Evolutionary conservation across 2,888 invertebrate genomes (phyloP).

Genomic region (Latrodectus hesperus): DNA sequence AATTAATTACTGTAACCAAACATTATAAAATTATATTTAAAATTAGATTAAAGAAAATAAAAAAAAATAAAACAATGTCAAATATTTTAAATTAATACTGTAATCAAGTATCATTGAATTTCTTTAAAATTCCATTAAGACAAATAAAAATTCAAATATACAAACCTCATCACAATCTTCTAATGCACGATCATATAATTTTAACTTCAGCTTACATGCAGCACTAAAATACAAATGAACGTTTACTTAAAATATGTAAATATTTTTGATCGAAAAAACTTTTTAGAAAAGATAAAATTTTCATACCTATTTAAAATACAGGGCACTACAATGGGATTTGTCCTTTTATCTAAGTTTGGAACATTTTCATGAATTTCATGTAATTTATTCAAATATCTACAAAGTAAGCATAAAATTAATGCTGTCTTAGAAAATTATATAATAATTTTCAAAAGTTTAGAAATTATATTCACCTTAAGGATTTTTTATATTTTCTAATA

Average conservation of each 20-base stretch:
- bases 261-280: background rate
- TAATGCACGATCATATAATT: constrained; percentile 80
- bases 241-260: background rate
- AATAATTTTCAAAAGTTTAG: background rate
- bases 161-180: constrained; percentile 82
- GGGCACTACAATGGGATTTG: constrained; percentile 76
- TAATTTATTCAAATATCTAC: constrained; percentile 77
- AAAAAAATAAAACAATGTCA: too few relatives aligned
- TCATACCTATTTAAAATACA: constrained; percentile 79
- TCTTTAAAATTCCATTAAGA: background rate
- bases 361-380: constrained; percentile 71
- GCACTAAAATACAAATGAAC: constrained; percentile 75
- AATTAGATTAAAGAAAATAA: too few relatives aligned
- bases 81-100: too few relatives aligned
- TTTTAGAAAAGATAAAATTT: background rate
- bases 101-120: too few relatives aligned
- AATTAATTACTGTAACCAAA: too few relatives aligned
- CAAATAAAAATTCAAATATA: background rate
- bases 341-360: constrained; percentile 73
- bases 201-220: constrained; percentile 82
- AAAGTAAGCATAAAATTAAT: constrained; percentile 1
- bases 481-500: constrained; percentile 86
- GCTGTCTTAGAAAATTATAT: background rate
- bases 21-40: too few relatives aligned
- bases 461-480: constrained; percentile 79